A percentile compares a stretch with the other conserved stretches of the same genome.
These are phyloP conservation scores for Spea bombifrons DNA, from an alignment of 2,113 vertebrate genomes.

Conservation along the genomic window DNA sequence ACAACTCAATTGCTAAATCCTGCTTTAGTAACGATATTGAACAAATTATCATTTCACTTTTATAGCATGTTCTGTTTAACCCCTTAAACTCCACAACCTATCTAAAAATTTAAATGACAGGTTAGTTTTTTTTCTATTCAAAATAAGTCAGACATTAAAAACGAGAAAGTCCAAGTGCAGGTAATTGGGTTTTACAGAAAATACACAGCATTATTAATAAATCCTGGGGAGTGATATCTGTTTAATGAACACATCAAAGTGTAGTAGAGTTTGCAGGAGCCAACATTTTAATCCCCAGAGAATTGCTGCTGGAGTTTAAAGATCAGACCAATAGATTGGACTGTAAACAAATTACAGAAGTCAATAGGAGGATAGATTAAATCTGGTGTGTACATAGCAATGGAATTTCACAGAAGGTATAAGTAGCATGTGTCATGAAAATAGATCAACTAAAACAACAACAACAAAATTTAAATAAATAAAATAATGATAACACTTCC, in stretches of 20 bases:
- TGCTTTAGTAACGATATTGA: no score
- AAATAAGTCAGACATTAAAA: conserved; percentile 8
- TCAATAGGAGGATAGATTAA: conserved; percentile 34
- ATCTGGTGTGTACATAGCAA: neutral
- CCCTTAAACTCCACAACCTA: no score
- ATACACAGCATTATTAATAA: no score
- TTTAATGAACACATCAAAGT: neutral
- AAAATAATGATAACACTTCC: no score
- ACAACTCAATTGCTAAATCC: no score
- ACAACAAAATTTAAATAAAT: no score
- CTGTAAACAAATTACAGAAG: conserved; percentile 28
- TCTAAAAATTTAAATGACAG: no score
- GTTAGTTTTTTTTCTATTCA: no score
- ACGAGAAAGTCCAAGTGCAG: neutral
- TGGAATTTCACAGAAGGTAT: conserved; percentile 2
- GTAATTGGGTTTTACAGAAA: conserved; percentile 6
- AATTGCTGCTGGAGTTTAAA: conserved; percentile 1
- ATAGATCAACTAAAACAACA: neutral
- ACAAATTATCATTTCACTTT: no score
- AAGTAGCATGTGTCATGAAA: neutral
- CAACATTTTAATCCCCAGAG: neutral
- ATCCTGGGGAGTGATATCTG: neutral
- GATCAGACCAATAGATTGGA: conserved; percentile 16
- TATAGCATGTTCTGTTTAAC: no score
- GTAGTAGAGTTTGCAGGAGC: neutral